Evolutionary conservation across 2,113 vertebrate species (phyloP), one percentile per base, ranked within the genome.

Genomic region (Odocoileus hemionus): DNA sequence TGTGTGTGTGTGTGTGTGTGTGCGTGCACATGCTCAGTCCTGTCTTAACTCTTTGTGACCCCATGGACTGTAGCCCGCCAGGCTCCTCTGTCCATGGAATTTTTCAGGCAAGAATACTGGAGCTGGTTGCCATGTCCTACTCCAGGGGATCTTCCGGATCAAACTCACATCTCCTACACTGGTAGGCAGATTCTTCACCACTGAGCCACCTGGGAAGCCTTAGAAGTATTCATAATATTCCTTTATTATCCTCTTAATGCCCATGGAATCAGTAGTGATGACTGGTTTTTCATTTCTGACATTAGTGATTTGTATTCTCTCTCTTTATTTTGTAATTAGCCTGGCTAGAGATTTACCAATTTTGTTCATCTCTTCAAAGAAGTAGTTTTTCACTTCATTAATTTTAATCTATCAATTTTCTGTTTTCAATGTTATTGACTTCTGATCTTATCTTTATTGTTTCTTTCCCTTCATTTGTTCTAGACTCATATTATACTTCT

Each of bases 381-480:
- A 52, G 21, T n/a, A 58, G 6, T 67, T 76, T 76, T 76, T 39
- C 67, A 23, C 58, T 85, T 86, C 15, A 93, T 78, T 86, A 23
- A 86, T 61, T 54, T 91, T 86, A 78, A 43, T 61, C 36, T 64
- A n/a, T 79, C 45, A 79, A 39, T 91, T 86, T 86, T n/a, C 54
- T 64, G 12, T 52, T 91, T 95, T 79, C 21, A 33, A n/a, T 16
- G 30, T 84, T 61, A 36, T 39, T 76, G 23, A 58, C 84, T 74
- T 74, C 28, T 91, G 54, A n/a, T 54, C 54, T 43, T 7, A 67
- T 43, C 60, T 70, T 70, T 52, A 36, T 25, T 86, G 10, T 50
- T 86, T 78, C 14, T n/a, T 91, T 64, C 36, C 43, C 76, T 84
- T 17, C n/a, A 8, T 36, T 91, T 84, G 14, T n/a, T 88, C 88